These are phyloP conservation scores for Nemotelus nigrinus DNA, from an alignment of 2,888 invertebrate species.

Conservation along the genomic window DNA sequence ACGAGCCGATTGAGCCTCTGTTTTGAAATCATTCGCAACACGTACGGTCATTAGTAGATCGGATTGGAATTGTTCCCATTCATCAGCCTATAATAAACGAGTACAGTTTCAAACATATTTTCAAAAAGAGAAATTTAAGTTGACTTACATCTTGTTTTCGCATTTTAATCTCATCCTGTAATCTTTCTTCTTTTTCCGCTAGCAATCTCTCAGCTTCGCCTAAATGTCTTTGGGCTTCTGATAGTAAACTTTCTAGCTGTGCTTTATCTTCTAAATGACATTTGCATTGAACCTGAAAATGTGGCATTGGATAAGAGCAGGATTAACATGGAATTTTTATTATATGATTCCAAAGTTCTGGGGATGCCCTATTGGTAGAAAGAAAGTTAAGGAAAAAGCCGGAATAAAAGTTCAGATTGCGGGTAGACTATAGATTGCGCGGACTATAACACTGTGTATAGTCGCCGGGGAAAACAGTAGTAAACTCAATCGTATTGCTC, in stretches of 20 bases:
- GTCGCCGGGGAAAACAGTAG: no score
- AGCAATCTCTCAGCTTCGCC: conserved; percentile 76
- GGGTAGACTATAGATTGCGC: no score
- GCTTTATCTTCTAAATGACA: conserved; percentile 64
- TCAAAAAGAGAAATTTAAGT: background rate
- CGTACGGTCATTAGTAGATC: conserved; percentile 92
- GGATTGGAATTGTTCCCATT: conserved; percentile 95
- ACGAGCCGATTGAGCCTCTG: conserved; percentile 92
- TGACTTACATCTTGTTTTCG: conserved; percentile 71
- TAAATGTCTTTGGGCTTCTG: conserved; percentile 83
- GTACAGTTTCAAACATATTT: conserved; percentile 3
- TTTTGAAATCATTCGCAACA: conserved; percentile 95
- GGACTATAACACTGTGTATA: no score
- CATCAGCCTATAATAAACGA: conserved; percentile 66
- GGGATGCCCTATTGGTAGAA: no score
- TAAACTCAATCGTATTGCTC: no score
- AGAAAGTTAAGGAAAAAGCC: no score
- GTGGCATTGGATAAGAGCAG: background rate
- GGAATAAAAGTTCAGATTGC: no score
- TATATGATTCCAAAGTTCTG: no score
- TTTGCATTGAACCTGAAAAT: conserved; percentile 61
- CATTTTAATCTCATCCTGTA: conserved; percentile 72
- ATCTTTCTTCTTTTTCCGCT: conserved; percentile 72
- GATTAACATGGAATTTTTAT: no score
- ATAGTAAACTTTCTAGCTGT: conserved; percentile 63